Conservation (phyloP, 2,888 invertebrate species). For the Drosophila mayaguana region DNA sequence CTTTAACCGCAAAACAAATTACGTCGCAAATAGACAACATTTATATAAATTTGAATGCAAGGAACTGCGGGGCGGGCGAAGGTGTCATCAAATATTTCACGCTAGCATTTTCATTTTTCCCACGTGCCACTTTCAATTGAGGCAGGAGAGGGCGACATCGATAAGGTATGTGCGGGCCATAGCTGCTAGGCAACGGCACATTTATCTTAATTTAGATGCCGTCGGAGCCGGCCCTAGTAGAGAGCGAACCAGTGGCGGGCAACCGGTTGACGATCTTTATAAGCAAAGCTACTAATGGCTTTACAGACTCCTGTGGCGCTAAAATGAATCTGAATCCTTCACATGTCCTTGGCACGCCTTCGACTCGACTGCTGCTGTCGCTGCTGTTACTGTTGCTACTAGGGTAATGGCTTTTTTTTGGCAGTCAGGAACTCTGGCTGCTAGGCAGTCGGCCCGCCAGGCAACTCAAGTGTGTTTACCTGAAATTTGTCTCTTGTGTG, state of each 20-base stretch:
- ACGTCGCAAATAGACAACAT: conserved; percentile 67
- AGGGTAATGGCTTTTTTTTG: conserved; percentile 51
- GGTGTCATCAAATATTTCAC: conserved; percentile 72
- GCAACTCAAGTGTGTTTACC: conserved; percentile 54
- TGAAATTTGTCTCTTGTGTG: conserved; percentile 73
- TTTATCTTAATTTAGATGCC: conserved; percentile 73
- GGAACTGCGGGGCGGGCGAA: conserved; percentile 39
- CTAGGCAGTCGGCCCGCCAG: conserved; percentile 12
- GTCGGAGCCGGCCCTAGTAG: conserved; percentile 41
- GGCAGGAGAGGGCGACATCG: background rate
- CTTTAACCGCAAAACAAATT: conserved; percentile 61
- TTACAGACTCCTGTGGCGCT: conserved; percentile 35
- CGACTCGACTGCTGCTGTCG: conserved; percentile 4
- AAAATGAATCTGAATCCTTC: conserved; percentile 73
- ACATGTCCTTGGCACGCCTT: conserved; percentile 68
- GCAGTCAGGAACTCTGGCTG: conserved; percentile 18
- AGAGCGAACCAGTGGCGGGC: conserved; percentile 21
- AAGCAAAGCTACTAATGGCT: conserved; percentile 60
- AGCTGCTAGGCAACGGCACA: conserved; percentile 36
- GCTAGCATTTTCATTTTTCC: conserved; percentile 56
- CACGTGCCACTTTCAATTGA: conserved; percentile 46
- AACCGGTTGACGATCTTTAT: conserved; percentile 55
- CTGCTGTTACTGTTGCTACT: conserved; percentile 1
- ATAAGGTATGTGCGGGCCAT: background rate
- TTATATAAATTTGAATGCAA: conserved; percentile 53